Evolutionary conservation across 92 coral and sea anemone species (phyloP), one percentile per base, ranked within the genome.

Genomic region (Isaurus tuberculatus): DNA sequence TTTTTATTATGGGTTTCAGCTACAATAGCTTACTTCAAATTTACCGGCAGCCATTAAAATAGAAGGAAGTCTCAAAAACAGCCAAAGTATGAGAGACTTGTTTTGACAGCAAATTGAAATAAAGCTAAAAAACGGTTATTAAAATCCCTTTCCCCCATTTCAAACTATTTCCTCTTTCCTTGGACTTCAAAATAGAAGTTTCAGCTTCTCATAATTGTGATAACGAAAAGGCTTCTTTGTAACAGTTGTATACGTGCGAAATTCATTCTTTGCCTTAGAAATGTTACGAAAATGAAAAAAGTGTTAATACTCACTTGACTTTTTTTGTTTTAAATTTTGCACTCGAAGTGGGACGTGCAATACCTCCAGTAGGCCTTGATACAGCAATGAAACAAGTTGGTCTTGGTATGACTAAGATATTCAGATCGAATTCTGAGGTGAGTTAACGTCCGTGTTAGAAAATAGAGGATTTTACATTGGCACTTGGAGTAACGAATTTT

Each of bases 381-480:
- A 96, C 99, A 79, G 99, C 99, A 2, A 77, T 96, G 81, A 94
- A 96, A 68, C 91, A 96, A 87, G 98, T 96, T 64, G 70, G 70
- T 8, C 69, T 77, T n/a, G 99, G 99, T 53, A 94, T 91, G 67
- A 92, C 89, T n/a, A 88, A 88, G 78, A 73, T 96, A n/a, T 96
- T 92, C 87, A 89, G 99, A 73, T 96, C 99, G 20, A 94, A 87
- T 78, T 96, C 99, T 14, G 99, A 96, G 93, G 99, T 94, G 64
- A 86, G 84, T 81, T 40, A 4, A 2, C 19, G 13, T 19, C 19
- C 16, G 1, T 26, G 68, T 6, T 13, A 40, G 46, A 40, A 40
- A 40, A 6, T 40, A 40, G 46, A 13, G 7, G 46, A 40, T 40
- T 7, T 6, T 0, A 40, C 46, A 40, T 40, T 8, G 46, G 46